These are phyloP conservation scores for Pterocles orientalis DNA, from an alignment of 2,113 vertebrate genomes.

Conservation along the genomic window DNA sequence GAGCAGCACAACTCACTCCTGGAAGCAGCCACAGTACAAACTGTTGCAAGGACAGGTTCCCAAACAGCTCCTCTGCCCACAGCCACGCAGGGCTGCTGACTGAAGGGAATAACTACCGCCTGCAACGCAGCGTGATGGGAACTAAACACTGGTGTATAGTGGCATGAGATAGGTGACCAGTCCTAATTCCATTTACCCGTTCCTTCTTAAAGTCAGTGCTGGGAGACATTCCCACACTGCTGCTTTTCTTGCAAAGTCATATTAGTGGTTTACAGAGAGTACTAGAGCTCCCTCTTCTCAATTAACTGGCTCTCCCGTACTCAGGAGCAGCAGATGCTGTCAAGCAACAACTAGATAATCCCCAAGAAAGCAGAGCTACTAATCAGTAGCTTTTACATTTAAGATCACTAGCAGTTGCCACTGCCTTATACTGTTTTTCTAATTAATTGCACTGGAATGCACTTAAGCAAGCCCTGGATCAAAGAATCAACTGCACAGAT, in stretches of 20 bases:
- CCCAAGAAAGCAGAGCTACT: slow-evolving; percentile 38
- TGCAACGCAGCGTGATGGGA: background rate
- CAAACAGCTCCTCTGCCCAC: background rate
- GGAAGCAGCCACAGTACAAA: background rate
- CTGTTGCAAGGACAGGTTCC: background rate
- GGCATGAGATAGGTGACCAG: fast-evolving
- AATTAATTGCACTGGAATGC: slow-evolving; percentile 64
- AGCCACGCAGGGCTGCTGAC: background rate
- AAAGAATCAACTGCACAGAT: slow-evolving; percentile 57
- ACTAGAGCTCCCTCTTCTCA: background rate
- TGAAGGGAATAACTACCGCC: background rate
- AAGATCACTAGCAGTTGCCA: slow-evolving; percentile 37
- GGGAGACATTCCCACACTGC: background rate
- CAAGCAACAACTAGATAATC: slow-evolving; percentile 14
- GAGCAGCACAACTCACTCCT: background rate
- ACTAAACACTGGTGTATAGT: too few relatives aligned
- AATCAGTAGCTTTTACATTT: slow-evolving; percentile 39
- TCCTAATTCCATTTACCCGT: background rate
- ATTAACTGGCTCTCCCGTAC: background rate
- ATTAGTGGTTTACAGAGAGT: background rate
- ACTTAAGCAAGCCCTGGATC: slow-evolving; percentile 52
- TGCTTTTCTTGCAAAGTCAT: background rate
- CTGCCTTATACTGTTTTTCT: slow-evolving; percentile 32
- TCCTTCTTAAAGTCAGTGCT: background rate
- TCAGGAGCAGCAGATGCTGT: background rate